Evolutionary conservation across 2,113 vertebrate species (phyloP), one percentile per base, ranked within the genome.

Genomic region (Osmerus mordax): DNA sequence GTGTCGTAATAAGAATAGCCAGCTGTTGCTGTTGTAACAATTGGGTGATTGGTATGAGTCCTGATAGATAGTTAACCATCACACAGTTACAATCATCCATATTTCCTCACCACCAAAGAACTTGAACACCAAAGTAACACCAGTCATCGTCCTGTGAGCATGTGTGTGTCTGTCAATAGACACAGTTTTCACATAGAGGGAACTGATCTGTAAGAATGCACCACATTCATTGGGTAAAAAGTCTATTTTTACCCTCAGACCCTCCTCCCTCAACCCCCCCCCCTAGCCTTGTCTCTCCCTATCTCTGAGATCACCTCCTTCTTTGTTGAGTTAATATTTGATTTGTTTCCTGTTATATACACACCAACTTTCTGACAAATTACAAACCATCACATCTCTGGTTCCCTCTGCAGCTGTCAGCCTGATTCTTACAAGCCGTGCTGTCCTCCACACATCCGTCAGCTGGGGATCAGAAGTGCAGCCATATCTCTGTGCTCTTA

Each of bases 311-410:
- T 63, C 25, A 58, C 29, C 54, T 75, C 66, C 72, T 67, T 75
- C 28, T 69, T 69, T 25, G 73, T 64, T 53, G 54, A 73, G 92
- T 92, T 92, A 93, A 92, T 92, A 76, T 89, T 92, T 92, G 80
- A 91, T 90, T 52, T 23, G 11, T 56, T 4, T 5, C 4, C 74
- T 63, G 54, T 80, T 82, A 87, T 87, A 90, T 67, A 89, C 78
- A 75, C 4, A 28, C 52, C 47, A 70, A 77, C 69, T 67, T 32
- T 12, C 2, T 12, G 28, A 2, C 16, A 19, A 52, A 23, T 69
- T 1, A 25, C 25, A 16, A 25, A 18, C 29, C 60, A 58, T 75
- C 74, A 59, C 14, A 5, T 21, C 21, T 62, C 67, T 25, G 36
- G 4, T 25, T 60, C 13, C 3, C 12, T 53, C 21, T 47, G 2